Percentiles rank a stretch among this genome's conserved stretches.
phyloP scores from a whole-genome alignment of 1,140 invertebrate genomes.

The Zaprionus lachaisei region DNA sequence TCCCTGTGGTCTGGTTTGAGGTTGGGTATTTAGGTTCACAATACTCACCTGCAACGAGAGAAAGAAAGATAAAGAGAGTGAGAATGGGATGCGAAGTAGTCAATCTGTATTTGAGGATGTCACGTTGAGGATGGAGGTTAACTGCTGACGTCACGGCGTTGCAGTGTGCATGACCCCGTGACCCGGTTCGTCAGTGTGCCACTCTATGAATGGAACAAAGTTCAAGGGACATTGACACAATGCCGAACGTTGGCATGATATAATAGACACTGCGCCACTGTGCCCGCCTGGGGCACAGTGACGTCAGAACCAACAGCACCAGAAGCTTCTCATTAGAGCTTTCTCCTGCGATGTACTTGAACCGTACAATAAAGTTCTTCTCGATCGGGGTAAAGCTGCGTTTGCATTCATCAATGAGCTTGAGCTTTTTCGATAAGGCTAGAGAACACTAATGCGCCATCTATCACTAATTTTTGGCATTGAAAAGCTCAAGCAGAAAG shows the following conservation, averaged over 20 bases:
- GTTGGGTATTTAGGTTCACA: background rate
- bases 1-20: conserved; percentile 1
- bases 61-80: conserved; percentile 4
- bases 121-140: conserved; percentile 13
- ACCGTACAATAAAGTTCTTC: background rate
- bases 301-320: conserved; percentile 36
- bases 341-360: conserved; percentile 14
- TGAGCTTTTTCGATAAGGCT: background rate
- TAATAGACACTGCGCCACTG: conserved; percentile 17
- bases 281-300: conserved; percentile 31
- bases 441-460: background rate
- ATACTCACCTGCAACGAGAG: conserved; percentile 71
- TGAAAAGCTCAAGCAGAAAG: conserved; percentile 13
- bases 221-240: conserved; percentile 56
- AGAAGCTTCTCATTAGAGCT: background rate
- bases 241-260: background rate
- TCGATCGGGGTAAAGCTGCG: background rate
- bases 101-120: conserved; percentile 16
- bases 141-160: conserved; percentile 47
- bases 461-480: background rate
- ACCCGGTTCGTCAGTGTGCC: conserved; percentile 47
- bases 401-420: background rate
- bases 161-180: conserved; percentile 47
- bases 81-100: conserved; percentile 25
- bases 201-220: conserved; percentile 25